Conservation (phyloP, 2,888 invertebrate species). For the Eupithecia tripunctaria region DNA sequence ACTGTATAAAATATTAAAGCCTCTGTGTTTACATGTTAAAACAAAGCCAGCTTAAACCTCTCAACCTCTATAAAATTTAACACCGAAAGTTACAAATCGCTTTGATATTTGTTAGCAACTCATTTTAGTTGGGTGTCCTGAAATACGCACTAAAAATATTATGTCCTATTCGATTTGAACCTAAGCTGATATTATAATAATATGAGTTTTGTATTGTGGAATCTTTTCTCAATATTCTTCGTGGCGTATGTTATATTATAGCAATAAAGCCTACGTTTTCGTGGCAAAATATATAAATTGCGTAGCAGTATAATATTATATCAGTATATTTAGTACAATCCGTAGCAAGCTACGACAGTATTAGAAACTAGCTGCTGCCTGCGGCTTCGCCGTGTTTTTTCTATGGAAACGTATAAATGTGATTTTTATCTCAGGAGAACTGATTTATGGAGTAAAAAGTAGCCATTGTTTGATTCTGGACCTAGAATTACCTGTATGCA, state of each 20-base stretch:
- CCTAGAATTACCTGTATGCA: too few species aligned
- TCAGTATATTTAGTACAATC: too few species aligned
- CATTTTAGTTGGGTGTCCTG: neutral
- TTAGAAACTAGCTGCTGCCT: too few species aligned
- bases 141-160: neutral
- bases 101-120: neutral
- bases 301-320: too few species aligned
- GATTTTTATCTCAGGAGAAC: too few species aligned
- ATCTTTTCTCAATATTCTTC: constrained; percentile 1
- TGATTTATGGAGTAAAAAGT: too few species aligned
- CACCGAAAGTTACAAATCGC: constrained; percentile 2
- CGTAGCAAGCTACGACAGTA: too few species aligned
- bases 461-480: too few species aligned
- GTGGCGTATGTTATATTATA: neutral
- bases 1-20: neutral
- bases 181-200: neutral
- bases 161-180: neutral
- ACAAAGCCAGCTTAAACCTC: neutral
- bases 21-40: neutral
- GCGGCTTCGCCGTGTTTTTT: too few species aligned
- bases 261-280: too few species aligned
- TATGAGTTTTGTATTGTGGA: neutral
- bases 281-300: too few species aligned
- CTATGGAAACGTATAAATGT: too few species aligned
- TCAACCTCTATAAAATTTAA: constrained; percentile 3